A percentile compares a stretch with the other conserved stretches of the same genome.
Conservation (phyloP, 2,888 invertebrate genomes). For the Zaprionus bogoriensis region DNA sequence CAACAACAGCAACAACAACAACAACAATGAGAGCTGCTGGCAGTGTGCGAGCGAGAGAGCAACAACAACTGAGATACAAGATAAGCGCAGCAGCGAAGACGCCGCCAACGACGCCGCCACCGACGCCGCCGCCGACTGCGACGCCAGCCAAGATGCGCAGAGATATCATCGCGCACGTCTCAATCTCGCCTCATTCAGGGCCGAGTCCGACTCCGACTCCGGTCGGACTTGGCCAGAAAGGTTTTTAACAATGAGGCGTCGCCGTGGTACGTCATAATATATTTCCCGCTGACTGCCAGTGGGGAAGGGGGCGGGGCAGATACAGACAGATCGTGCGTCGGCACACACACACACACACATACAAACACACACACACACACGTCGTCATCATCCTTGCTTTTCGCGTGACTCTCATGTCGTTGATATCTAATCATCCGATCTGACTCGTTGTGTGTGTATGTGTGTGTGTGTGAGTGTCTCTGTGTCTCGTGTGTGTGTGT, state of each 20-base stretch:
- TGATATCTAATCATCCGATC: slow-evolving; percentile 49
- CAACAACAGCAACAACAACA: slow-evolving; percentile 46
- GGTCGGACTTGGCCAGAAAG: slow-evolving; percentile 48
- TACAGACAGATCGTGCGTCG: slow-evolving; percentile 63
- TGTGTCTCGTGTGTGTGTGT: slow-evolving; percentile 4
- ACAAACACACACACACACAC: not conserved
- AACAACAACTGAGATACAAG: slow-evolving; percentile 48
- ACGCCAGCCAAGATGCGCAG: slow-evolving; percentile 56
- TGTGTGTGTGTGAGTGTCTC: not conserved
- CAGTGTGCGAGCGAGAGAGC: slow-evolving; percentile 40
- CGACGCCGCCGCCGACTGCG: slow-evolving; percentile 40
- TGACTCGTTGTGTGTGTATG: slow-evolving; percentile 13
- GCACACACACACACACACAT: slow-evolving; percentile 19
- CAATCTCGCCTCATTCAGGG: slow-evolving; percentile 61
- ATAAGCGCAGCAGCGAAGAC: slow-evolving; percentile 54
- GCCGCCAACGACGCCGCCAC: slow-evolving; percentile 22
- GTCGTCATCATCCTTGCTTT: slow-evolving; percentile 44
- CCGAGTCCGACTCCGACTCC: slow-evolving; percentile 35
- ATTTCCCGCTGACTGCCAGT: slow-evolving; percentile 74
- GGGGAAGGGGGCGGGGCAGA: slow-evolving; percentile 20
- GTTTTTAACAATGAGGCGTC: slow-evolving; percentile 65
- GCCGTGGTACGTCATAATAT: slow-evolving; percentile 74
- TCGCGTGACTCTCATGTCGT: slow-evolving; percentile 72
- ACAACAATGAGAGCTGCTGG: slow-evolving; percentile 49
- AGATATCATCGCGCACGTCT: slow-evolving; percentile 69